phyloP scores from a whole-genome alignment of 1,140 invertebrate species.

The Penaeus indicus region DNA sequence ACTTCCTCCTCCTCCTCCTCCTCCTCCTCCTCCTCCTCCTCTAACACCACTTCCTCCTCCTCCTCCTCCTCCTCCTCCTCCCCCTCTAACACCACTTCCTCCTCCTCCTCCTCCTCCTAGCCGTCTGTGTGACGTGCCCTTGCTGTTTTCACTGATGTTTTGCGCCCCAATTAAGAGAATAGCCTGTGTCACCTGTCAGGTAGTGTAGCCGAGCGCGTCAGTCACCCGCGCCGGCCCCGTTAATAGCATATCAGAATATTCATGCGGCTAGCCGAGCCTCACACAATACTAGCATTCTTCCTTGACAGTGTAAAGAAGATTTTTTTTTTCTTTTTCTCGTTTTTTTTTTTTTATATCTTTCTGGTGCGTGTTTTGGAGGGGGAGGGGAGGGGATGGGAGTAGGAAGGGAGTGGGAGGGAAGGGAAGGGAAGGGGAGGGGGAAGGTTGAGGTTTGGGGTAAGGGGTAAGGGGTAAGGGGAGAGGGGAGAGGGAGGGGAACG shows the following conservation, averaged over 20 bases:
- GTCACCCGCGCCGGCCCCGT: slow-evolving; percentile 26
- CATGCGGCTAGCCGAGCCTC: slow-evolving; percentile 30
- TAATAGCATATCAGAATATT: slow-evolving; percentile 57
- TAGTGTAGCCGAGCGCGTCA: slow-evolving; percentile 32
- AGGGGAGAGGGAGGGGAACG: no score
- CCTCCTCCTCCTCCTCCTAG: neutral
- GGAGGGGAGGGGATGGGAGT: no score
- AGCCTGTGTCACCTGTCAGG: slow-evolving; percentile 48
- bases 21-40: neutral
- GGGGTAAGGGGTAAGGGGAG: no score
- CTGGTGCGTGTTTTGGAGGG: no score
- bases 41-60: neutral
- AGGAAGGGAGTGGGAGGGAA: no score
- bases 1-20: neutral
- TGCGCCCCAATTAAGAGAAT: slow-evolving; percentile 59
- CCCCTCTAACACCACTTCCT: neutral
- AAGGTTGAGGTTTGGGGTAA: no score
- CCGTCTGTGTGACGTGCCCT: slow-evolving; percentile 24
- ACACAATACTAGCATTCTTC: slow-evolving; percentile 6
- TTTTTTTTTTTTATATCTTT: no score
- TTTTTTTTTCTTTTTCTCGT: neutral
- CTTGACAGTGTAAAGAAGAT: slow-evolving; percentile 11
- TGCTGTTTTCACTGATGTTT: slow-evolving; percentile 48
- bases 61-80: neutral
- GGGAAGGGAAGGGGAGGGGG: no score